Percentiles rank a stretch among this genome's conserved stretches.
Evolutionary conservation across 1,140 invertebrate species (phyloP).

Genomic region (Harlomillsia oculata): DNA sequence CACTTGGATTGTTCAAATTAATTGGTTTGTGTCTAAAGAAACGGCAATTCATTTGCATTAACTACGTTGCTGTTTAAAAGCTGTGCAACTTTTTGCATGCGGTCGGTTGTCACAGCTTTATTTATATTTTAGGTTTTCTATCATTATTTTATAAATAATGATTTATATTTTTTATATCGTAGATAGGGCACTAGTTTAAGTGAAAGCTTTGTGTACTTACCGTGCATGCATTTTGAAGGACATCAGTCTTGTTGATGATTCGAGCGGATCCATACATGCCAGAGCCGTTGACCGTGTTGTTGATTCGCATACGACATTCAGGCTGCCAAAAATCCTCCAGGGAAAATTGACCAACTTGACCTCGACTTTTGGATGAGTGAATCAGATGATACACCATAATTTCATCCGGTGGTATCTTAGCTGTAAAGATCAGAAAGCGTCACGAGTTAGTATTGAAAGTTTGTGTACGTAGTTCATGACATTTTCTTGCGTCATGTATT

Average conservation of each 20-base stretch:
- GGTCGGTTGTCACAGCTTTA: too few species aligned
- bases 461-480: neutral
- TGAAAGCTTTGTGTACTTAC: slow-evolving; percentile 19
- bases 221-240: slow-evolving; percentile 33
- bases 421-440: slow-evolving; percentile 2
- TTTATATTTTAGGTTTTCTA: too few species aligned
- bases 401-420: slow-evolving; percentile 30
- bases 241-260: slow-evolving; percentile 27
- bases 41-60: too few species aligned
- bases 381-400: slow-evolving; percentile 35
- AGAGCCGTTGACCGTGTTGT: slow-evolving; percentile 57
- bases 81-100: too few species aligned
- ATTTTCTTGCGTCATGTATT: too few species aligned
- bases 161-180: neutral
- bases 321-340: slow-evolving; percentile 55
- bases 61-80: too few species aligned
- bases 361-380: slow-evolving; percentile 31
- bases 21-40: neutral
- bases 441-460: too few species aligned
- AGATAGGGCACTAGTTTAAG: neutral
- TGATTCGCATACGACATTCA: slow-evolving; percentile 54
- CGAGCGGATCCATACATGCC: slow-evolving; percentile 22
- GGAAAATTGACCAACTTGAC: slow-evolving; percentile 36
- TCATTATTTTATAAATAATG: too few species aligned
- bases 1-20: neutral